Conservation (phyloP, 2,888 invertebrate genomes). For the Pseudococcus viburni region DNA sequence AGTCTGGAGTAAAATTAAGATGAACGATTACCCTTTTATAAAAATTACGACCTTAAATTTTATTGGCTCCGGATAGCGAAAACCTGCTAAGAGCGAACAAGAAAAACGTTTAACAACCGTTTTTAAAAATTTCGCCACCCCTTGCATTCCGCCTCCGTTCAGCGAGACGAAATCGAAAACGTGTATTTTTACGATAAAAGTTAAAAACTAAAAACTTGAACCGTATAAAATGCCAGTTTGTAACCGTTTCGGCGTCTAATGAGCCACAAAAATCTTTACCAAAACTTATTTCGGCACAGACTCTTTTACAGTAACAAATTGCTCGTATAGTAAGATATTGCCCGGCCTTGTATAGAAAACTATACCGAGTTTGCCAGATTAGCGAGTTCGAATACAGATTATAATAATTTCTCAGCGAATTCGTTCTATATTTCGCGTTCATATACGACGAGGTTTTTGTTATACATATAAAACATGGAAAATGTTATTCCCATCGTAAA, state of each 20-base stretch:
- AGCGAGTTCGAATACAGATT: conserved; percentile 41
- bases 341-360: conserved; percentile 11
- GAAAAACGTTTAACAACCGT: conserved; percentile 48
- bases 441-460: background rate
- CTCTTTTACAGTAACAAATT: conserved; percentile 33
- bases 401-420: conserved; percentile 15
- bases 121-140: conserved; percentile 27
- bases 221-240: conserved; percentile 44
- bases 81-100: conserved; percentile 45
- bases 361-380: conserved; percentile 14
- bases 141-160: background rate
- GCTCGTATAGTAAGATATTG: conserved; percentile 34
- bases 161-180: conserved; percentile 18
- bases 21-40: conserved; percentile 41
- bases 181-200: conserved; percentile 44
- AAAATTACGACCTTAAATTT: conserved; percentile 43
- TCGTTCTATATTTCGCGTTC: background rate
- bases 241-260: conserved; percentile 49
- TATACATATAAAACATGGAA: background rate
- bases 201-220: conserved; percentile 48
- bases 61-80: conserved; percentile 42
- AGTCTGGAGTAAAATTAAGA: conserved; percentile 34
- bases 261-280: conserved; percentile 41
- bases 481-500: background rate
- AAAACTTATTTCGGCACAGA: conserved; percentile 32